Evolutionary conservation across 2,113 vertebrate species (phyloP).

Genomic region (Struthidea cinerea): DNA sequence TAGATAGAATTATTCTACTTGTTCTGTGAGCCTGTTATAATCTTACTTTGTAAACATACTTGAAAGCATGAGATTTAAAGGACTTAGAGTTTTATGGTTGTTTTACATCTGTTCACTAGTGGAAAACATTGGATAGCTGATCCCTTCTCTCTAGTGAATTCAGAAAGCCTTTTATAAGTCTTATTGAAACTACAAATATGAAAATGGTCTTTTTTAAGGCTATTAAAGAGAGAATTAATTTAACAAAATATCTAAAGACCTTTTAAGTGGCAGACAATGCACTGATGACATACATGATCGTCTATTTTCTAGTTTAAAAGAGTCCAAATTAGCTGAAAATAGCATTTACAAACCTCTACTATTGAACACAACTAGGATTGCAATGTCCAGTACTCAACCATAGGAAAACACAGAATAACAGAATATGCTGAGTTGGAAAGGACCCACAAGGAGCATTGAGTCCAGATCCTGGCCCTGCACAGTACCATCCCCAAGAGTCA

Average conservation of each 20-base stretch:
- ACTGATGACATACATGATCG: background rate
- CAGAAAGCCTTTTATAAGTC: background rate
- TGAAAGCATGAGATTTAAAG: background rate
- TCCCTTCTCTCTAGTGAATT: background rate
- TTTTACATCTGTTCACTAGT: background rate
- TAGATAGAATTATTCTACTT: background rate
- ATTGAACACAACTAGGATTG: background rate
- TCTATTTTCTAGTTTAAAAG: background rate
- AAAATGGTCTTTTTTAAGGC: background rate
- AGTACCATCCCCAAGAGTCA: background rate
- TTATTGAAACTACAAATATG: background rate
- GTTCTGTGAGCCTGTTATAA: background rate
- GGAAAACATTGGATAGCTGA: background rate
- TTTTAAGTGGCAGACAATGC: background rate
- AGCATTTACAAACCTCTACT: background rate
- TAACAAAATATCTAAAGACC: background rate
- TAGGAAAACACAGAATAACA: background rate
- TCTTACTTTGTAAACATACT: background rate
- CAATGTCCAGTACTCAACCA: background rate
- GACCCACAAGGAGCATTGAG: background rate
- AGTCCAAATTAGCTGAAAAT: background rate
- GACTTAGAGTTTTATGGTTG: background rate
- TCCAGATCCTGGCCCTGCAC: background rate
- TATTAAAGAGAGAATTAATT: background rate
- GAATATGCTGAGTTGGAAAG: background rate